Conservation (phyloP, 2,888 invertebrate species). For the Dicranocentrus wangi region DNA sequence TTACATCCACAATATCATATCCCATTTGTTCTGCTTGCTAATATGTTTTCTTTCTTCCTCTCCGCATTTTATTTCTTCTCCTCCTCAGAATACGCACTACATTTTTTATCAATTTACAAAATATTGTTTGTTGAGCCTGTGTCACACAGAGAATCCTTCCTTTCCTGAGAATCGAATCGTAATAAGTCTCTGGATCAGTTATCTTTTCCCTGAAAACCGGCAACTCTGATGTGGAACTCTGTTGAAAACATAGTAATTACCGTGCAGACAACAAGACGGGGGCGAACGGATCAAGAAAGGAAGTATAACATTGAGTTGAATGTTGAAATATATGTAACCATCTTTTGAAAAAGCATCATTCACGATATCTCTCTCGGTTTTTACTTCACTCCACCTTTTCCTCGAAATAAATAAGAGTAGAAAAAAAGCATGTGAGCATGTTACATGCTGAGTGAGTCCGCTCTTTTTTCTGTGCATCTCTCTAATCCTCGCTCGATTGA, state of each 20-base stretch:
- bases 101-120: conserved; percentile 6
- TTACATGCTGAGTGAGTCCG: background rate
- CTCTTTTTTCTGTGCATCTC: background rate
- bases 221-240: conserved; percentile 16
- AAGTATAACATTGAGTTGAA: too few relatives aligned
- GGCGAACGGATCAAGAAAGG: conserved; percentile 34
- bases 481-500: conserved; percentile 55
- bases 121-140: background rate
- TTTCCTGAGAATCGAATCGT: background rate
- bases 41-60: background rate
- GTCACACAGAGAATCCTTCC: background rate
- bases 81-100: too few relatives aligned
- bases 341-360: conserved; percentile 31
- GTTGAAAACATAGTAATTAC: conserved; percentile 46
- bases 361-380: background rate
- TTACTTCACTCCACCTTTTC: conserved; percentile 7
- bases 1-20: background rate
- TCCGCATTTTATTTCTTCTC: background rate
- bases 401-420: conserved; percentile 5
- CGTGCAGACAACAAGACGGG: conserved; percentile 47
- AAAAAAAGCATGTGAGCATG: conserved; percentile 6
- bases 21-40: conserved; percentile 5
- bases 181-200: background rate
- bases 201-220: conserved; percentile 19
- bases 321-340: background rate